phyloP scores from a whole-genome alignment of 2,888 invertebrate genomes.

The Platypus cylindrus region DNA sequence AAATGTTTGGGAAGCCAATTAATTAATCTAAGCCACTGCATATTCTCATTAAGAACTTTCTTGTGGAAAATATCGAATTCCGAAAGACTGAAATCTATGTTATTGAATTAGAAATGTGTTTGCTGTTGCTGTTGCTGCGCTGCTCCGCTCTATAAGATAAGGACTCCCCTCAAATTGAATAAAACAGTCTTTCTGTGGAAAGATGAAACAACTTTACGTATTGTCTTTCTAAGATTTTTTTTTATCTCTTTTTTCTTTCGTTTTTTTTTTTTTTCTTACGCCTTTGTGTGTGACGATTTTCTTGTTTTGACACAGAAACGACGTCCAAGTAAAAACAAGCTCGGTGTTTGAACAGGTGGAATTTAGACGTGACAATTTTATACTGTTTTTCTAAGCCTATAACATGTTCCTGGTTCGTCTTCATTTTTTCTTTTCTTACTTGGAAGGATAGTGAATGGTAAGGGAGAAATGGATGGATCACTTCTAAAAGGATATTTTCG shows the following conservation, averaged over 20 bases:
- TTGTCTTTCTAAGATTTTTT: constrained; percentile 2
- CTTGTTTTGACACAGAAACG: constrained; percentile 1
- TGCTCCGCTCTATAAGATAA: constrained; percentile 7
- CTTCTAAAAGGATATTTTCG: too few relatives aligned
- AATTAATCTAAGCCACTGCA: constrained; percentile 1
- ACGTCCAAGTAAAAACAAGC: neutral
- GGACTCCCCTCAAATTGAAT: constrained; percentile 11
- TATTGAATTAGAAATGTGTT: constrained; percentile 10
- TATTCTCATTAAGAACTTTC: constrained; percentile 1
- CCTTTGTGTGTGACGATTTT: constrained; percentile 1
- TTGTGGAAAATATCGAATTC: constrained; percentile 4
- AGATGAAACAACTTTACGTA: constrained; percentile 8
- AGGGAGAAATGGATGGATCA: too few relatives aligned
- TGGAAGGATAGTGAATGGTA: too few relatives aligned
- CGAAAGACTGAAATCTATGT: constrained; percentile 5
- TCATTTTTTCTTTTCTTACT: too few relatives aligned
- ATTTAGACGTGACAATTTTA: too few relatives aligned
- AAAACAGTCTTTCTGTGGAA: constrained; percentile 5
- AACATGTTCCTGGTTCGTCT: too few relatives aligned
- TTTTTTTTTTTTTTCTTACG: too few relatives aligned
- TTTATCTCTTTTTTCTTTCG: neutral
- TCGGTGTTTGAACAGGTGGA: constrained; percentile 2
- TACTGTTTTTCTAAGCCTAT: too few relatives aligned
- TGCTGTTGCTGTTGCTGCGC: too few relatives aligned
- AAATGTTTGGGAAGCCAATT: too few relatives aligned